A percentile compares a stretch with the other conserved stretches of the same genome.
Conservation (phyloP, 2,797 vertebrate species). For the Acipenser transmontanus region DNA sequence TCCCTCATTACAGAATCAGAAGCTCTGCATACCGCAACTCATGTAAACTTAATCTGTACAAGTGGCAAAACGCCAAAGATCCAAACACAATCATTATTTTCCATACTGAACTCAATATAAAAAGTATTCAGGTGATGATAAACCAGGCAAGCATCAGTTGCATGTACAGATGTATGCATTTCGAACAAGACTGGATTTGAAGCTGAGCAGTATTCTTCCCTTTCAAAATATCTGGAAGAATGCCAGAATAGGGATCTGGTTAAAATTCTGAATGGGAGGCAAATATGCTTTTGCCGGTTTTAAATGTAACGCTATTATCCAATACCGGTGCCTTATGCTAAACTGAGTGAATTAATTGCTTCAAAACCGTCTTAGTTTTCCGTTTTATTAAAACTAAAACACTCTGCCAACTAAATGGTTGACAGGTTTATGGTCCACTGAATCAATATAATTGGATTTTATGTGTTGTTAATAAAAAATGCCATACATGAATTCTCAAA, state of each 20-base stretch:
- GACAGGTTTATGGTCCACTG: not conserved
- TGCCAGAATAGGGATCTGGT: not conserved
- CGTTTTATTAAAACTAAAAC: not conserved
- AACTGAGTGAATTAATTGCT: not conserved
- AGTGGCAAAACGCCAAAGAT: too few relatives aligned
- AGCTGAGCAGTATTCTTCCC: too few relatives aligned
- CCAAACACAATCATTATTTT: too few relatives aligned
- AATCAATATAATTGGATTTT: not conserved
- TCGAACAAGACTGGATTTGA: too few relatives aligned
- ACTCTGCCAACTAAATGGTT: not conserved
- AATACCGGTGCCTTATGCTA: not conserved
- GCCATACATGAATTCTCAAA: not conserved
- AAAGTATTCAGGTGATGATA: too few relatives aligned
- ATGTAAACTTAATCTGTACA: too few relatives aligned
- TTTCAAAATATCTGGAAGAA: too few relatives aligned
- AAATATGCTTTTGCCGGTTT: not conserved
- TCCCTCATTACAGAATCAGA: too few relatives aligned
- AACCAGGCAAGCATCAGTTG: too few relatives aligned
- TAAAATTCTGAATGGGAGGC: not conserved
- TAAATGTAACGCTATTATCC: not conserved
- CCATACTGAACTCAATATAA: too few relatives aligned
- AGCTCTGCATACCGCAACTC: too few relatives aligned
- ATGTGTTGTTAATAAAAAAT: not conserved
- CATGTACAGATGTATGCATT: too few relatives aligned
- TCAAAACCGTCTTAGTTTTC: not conserved